These are phyloP conservation scores for Ischnura elegans DNA, from an alignment of 2,888 invertebrate species.

Conservation along the genomic window DNA sequence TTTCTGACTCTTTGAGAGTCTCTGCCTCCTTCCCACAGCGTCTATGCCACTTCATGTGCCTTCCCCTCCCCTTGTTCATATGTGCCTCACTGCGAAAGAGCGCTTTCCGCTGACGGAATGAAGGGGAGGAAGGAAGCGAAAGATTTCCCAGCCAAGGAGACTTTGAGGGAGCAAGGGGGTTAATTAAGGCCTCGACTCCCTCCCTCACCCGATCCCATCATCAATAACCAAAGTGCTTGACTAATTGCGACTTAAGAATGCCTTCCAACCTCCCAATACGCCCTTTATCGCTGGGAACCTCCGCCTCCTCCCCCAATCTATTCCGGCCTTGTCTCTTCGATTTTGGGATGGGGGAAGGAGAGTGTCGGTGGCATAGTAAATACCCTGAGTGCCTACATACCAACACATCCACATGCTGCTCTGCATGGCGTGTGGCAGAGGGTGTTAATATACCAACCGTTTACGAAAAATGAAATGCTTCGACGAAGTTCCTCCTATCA, in stretches of 20 bases:
- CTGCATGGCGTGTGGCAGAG: too few species aligned
- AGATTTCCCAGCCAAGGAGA: constrained; percentile 25
- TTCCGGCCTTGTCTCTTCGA: constrained; percentile 33
- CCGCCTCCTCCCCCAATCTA: neutral
- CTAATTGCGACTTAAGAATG: constrained; percentile 60
- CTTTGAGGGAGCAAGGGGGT: constrained; percentile 36
- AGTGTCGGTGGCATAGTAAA: neutral
- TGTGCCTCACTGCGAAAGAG: neutral
- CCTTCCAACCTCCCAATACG: constrained; percentile 47
- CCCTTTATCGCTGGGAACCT: neutral
- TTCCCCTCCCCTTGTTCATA: neutral
- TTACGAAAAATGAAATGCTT: too few species aligned
- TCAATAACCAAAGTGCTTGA: constrained; percentile 66
- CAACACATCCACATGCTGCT: too few species aligned
- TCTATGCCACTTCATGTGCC: neutral
- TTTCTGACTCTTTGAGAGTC: neutral
- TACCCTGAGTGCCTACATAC: too few species aligned
- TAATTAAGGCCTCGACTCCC: constrained; percentile 36
- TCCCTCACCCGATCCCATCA: constrained; percentile 39
- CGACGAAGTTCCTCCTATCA: too few species aligned
- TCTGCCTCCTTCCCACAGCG: constrained; percentile 5
- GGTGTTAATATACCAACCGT: too few species aligned
- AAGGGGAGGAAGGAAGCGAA: neutral
- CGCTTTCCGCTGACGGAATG: neutral
- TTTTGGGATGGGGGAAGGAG: neutral